phyloP scores from a whole-genome alignment of 2,113 vertebrate species.

The Caloenas nicobarica region DNA sequence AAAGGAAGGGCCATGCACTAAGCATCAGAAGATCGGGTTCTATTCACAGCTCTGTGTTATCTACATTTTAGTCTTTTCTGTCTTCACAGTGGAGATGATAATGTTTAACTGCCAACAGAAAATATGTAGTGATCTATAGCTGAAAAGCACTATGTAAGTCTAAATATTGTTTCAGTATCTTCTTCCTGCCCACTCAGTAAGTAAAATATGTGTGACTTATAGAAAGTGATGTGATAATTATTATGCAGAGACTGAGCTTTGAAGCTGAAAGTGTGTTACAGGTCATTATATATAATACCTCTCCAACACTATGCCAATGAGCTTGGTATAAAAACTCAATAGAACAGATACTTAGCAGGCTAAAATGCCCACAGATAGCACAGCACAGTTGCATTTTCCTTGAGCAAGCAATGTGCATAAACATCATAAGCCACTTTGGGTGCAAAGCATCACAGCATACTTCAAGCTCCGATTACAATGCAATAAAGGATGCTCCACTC shows the following conservation, averaged over 20 bases:
- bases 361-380: not conserved
- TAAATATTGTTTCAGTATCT: slow-evolving; percentile 55
- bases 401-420: not conserved
- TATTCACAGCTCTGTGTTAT: not conserved
- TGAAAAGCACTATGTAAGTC: not conserved
- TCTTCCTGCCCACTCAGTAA: slow-evolving; percentile 15
- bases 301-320: not conserved
- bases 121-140: slow-evolving; percentile 33
- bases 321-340: not conserved
- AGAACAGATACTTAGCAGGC: not conserved
- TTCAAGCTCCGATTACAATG: not conserved
- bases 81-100: not conserved
- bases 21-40: not conserved
- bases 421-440: rapidly evolving
- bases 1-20: not conserved
- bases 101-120: not conserved
- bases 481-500: not conserved
- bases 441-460: not conserved
- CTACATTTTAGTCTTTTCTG: not conserved
- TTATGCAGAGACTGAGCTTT: slow-evolving; percentile 7
- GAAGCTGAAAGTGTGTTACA: slow-evolving; percentile 16
- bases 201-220: not conserved
- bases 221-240: slow-evolving; percentile 39
- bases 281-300: slow-evolving; percentile 3
- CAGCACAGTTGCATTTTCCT: not conserved